Conservation (phyloP, 1,140 invertebrate genomes). For the Psix sp. region DNA sequence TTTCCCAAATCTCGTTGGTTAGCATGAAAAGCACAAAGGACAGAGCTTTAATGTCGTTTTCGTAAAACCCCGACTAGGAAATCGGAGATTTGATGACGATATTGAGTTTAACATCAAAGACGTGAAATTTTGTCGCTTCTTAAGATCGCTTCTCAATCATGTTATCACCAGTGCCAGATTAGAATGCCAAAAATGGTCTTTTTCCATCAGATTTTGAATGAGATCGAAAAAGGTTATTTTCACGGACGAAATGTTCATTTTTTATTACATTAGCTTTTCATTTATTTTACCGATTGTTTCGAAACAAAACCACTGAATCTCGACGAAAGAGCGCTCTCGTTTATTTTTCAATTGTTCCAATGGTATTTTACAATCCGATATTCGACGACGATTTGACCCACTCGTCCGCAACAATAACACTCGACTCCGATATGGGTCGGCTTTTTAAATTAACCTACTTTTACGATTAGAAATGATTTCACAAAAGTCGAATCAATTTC, state of each 20-base stretch:
- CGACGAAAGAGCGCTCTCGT: conserved; percentile 12
- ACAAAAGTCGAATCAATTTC: conserved; percentile 46
- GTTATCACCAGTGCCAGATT: conserved; percentile 22
- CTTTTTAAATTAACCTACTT: conserved; percentile 28
- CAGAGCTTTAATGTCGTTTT: conserved; percentile 42
- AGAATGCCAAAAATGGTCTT: too few species aligned
- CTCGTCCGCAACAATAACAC: conserved; percentile 15
- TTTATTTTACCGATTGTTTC: too few species aligned
- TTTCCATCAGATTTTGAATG: too few species aligned
- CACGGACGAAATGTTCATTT: too few species aligned
- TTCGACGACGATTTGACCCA: not conserved
- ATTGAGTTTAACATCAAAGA: conserved; percentile 46
- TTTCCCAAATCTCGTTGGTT: conserved; percentile 54
- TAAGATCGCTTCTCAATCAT: conserved; percentile 15
- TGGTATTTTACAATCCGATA: conserved; percentile 8
- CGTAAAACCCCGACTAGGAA: conserved; percentile 5
- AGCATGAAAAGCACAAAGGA: conserved; percentile 49
- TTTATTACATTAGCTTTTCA: too few species aligned
- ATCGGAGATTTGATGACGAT: conserved; percentile 47
- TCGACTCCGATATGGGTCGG: conserved; percentile 13
- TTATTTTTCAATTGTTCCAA: conserved; percentile 29
- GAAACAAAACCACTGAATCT: too few species aligned
- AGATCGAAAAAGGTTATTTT: too few species aligned
- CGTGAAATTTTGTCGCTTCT: conserved; percentile 37
- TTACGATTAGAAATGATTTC: conserved; percentile 35